These are phyloP conservation scores for Uloborus diversus DNA, from an alignment of 1,140 invertebrate species.

Conservation along the genomic window DNA sequence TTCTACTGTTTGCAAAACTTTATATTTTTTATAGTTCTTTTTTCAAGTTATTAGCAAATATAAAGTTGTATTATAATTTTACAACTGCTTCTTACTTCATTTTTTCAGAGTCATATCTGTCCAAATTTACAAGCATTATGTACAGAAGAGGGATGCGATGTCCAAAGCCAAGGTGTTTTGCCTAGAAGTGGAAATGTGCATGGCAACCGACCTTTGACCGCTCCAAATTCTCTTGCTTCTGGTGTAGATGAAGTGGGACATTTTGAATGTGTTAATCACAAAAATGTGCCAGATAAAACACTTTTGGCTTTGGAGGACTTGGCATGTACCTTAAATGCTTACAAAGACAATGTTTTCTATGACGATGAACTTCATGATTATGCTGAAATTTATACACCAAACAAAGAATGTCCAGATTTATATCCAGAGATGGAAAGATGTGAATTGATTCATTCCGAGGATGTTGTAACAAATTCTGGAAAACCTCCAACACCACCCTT, in stretches of 20 bases:
- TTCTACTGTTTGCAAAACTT: too few species aligned
- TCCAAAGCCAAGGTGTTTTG: neutral
- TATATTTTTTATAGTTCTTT: too few species aligned
- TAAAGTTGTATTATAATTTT: too few species aligned
- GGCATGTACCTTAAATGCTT: slow-evolving; percentile 15
- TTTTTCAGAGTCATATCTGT: too few species aligned
- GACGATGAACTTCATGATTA: slow-evolving; percentile 83
- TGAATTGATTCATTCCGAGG: slow-evolving; percentile 62
- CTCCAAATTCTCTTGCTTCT: neutral
- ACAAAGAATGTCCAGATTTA: slow-evolving; percentile 75
- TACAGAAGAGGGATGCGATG: too few species aligned
- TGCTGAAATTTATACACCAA: slow-evolving; percentile 93
- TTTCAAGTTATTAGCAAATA: too few species aligned
- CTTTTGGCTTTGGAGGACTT: slow-evolving; percentile 6
- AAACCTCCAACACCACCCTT: slow-evolving; percentile 82
- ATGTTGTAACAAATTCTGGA: slow-evolving; percentile 66
- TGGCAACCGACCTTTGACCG: slow-evolving; percentile 2
- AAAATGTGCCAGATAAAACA: slow-evolving; percentile 14
- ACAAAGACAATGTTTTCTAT: slow-evolving; percentile 35
- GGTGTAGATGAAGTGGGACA: neutral
- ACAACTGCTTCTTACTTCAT: too few species aligned
- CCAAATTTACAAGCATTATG: too few species aligned
- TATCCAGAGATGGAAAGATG: slow-evolving; percentile 61
- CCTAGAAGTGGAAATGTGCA: neutral
- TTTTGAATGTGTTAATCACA: neutral